Base-by-base conservation (phyloP, 2,797 vertebrate species). In the Lutjanus campechanus region DNA sequence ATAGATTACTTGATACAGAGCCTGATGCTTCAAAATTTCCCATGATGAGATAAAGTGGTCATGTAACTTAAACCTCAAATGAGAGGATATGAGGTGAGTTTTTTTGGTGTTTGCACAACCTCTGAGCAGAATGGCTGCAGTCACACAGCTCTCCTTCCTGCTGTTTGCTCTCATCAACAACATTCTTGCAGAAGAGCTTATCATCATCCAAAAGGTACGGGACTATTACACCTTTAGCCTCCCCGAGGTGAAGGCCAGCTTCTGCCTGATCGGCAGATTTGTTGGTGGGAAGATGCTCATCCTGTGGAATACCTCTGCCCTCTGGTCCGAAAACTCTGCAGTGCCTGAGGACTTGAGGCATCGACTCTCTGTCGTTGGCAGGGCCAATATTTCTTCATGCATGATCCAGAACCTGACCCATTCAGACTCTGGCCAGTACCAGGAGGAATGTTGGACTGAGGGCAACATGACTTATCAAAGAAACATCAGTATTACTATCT, bases 281-380 rank as follows among this genome's bases (percentile, higher is more conserved):
- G 47, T 51, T 17, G n/a, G 47, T 61, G 56, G 50, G 29, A n/a
- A 71, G 19, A 61, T 11, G 29, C 46, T 51, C 11, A 36, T 61
- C 46, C 69, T 71, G 69, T 71, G 69, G 56, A 49, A 60, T 46
- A 47, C 13, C 56, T 71, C 56, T 60, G 13, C 49, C 67, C 53
- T 46, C 67, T 15, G 49, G 49, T 53, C 49, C 2, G 0, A 36
- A 11, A 40, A 16, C 22, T n/a, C 43, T 5, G 15, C 49, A n/a
- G 20, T 29, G 44, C 40, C 49, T 44, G 17, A 29, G 63, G 70
- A 53, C 16, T 1, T 63, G 59, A 54, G 51, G 16, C 47, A 9
- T 15, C 16, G 49, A 54, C 20, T 72, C 6, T 49, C 51, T 40
- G 19, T 8, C 8, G 8, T 2, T 20, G 13, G 11, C 16, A 5